These are phyloP conservation scores for Acrocephalus arundinaceus DNA, from an alignment of 2,113 vertebrate genomes.

Conservation along the genomic window DNA sequence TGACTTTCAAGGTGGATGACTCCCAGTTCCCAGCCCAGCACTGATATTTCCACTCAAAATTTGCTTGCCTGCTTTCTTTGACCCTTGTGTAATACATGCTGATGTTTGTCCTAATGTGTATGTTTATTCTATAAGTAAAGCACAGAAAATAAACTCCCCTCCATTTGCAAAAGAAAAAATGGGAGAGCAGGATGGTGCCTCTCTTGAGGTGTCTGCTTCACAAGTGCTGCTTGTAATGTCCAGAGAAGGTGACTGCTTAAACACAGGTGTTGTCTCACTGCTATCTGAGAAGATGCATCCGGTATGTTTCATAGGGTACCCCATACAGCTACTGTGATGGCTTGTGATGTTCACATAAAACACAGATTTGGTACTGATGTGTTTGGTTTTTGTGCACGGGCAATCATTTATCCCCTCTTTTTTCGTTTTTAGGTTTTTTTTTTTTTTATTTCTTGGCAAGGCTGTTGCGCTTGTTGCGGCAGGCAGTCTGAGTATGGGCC, in stretches of 20 bases:
- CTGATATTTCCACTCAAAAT: neutral
- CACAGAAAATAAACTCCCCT: neutral
- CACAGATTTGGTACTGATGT: neutral
- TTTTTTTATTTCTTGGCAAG: neutral
- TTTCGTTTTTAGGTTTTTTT: neutral
- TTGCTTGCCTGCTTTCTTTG: neutral
- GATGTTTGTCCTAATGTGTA: neutral
- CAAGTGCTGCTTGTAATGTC: neutral
- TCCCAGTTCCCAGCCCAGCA: neutral
- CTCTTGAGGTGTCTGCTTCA: neutral
- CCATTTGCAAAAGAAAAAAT: neutral
- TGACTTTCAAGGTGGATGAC: neutral
- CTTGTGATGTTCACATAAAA: neutral
- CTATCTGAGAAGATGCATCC: neutral
- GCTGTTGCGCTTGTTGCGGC: rapidly evolving
- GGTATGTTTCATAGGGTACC: neutral
- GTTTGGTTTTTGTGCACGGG: neutral
- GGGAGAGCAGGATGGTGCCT: neutral
- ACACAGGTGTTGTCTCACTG: neutral
- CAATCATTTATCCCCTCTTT: neutral
- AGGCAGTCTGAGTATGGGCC: neutral
- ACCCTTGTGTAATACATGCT: rapidly evolving
- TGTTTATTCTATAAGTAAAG: neutral
- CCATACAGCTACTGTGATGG: neutral
- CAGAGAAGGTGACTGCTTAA: neutral